Conservation (phyloP, 2,797 vertebrate genomes). For the Pipistrellus pygmaeus region DNA sequence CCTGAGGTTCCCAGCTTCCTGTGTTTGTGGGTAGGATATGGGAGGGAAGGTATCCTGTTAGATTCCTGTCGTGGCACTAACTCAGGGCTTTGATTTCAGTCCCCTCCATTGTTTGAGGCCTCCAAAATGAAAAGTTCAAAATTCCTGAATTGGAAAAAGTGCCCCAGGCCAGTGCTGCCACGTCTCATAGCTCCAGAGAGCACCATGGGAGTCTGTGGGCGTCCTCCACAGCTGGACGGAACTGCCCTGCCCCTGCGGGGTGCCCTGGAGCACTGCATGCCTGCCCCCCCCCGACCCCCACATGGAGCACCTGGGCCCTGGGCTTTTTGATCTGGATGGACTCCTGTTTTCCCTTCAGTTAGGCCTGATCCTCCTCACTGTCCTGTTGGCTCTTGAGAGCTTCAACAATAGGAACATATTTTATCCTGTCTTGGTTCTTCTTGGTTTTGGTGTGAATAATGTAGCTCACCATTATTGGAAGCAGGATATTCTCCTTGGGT, state of each 20-base stretch:
- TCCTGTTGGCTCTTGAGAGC: neutral
- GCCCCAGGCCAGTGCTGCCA: neutral
- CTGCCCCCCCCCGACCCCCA: neutral
- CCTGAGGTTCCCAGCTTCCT: neutral
- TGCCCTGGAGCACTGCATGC: too few species aligned
- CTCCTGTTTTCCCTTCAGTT: neutral
- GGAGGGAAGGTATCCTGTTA: neutral
- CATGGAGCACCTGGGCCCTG: fast-evolving
- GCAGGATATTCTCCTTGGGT: neutral
- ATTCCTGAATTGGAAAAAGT: neutral
- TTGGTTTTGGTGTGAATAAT: neutral
- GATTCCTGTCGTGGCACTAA: neutral
- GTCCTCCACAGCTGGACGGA: neutral
- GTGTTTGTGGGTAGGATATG: neutral
- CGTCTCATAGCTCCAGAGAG: neutral
- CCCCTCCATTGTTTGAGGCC: neutral
- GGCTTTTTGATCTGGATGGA: too few species aligned
- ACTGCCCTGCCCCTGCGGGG: fast-evolving
- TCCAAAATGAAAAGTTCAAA: neutral
- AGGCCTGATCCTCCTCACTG: neutral
- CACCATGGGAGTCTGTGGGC: neutral
- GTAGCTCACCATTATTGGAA: neutral
- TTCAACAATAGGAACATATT: neutral
- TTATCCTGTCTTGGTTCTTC: neutral
- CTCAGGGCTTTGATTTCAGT: neutral